A percentile compares a stretch with the other conserved stretches of the same genome.
phyloP scores from a whole-genome alignment of 2,797 vertebrate genomes.

The Melanitta fusca region DNA sequence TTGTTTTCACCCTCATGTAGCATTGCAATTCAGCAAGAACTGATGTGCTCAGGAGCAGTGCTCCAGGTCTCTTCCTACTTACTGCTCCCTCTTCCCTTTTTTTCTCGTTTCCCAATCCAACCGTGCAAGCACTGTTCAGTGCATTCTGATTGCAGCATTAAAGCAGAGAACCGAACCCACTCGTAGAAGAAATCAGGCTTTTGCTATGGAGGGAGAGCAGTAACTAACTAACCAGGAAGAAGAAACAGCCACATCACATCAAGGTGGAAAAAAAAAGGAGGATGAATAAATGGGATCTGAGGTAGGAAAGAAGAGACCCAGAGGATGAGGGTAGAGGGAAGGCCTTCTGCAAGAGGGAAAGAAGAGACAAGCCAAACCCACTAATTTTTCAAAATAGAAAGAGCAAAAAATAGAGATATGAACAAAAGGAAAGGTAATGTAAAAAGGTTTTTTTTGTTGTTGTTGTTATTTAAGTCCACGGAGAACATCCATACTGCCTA shows the following conservation, averaged over 20 bases:
- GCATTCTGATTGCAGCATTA: not conserved
- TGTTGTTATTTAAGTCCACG: not conserved
- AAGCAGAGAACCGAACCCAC: slow-evolving; percentile 2
- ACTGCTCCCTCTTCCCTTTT: not conserved
- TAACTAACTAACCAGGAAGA: not conserved
- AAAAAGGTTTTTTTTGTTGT: not conserved
- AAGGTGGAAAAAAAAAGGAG: not conserved
- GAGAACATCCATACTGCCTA: not conserved
- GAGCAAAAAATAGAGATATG: not conserved
- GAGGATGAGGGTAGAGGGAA: not conserved
- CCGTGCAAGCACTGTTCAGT: not conserved
- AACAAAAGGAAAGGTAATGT: not conserved
- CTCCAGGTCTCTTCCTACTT: not conserved
- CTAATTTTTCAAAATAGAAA: not conserved
- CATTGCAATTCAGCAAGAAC: slow-evolving; percentile 16
- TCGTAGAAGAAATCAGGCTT: not conserved
- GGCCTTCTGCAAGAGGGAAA: not conserved
- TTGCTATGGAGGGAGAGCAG: not conserved
- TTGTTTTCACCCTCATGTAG: slow-evolving; percentile 15
- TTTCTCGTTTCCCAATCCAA: slow-evolving; percentile 12
- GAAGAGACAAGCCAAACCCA: not conserved
- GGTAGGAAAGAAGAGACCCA: not conserved
- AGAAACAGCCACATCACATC: not conserved
- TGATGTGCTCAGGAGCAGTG: not conserved
- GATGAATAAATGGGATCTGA: not conserved